Base-by-base conservation (phyloP, 2,113 vertebrate species). In the Engraulis encrasicolus region DNA sequence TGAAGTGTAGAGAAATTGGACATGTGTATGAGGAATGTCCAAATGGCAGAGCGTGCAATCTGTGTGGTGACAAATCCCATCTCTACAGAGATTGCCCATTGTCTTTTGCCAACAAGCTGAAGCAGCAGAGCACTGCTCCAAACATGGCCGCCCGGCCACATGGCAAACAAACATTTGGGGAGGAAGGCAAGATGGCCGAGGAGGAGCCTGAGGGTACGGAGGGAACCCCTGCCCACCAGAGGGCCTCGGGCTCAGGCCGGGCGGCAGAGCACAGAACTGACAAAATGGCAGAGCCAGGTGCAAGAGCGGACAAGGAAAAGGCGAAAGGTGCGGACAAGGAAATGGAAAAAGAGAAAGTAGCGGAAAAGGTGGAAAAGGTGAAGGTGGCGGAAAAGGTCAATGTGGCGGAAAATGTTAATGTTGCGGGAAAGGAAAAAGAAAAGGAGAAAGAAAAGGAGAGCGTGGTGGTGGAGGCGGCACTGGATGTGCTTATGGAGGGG, bases 1-100 rank as follows among this genome's bases (percentile, higher is more conserved):
- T 79, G 2, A 83, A 78, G 17, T 85, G 84, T n/a, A 83, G 50
- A 83, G 81, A 85, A 45, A 85, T 85, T 81, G 81, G 85, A 0
- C 78, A 88, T 15, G 1, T 11, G 27, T 86, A 77, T 61, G 71
- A 78, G 9, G 49, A 86, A 0, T 83, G 81, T 6, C 2, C 83
- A 1, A 83, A 66, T 81, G 87, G 78, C 78, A 86, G 83, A 71
- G 27, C 9, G 80, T 86, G 83, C 6, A 85, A 85, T 36, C 36
- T 83, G 0, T 84, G 81, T 80, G 81, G 85, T 0, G 78, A 80
- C 0, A 0, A 0, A 2, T 34, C 20, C 45, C 78, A 82, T 38
- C 77, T 82, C 11, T 86, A 50, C 50, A 86, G 83, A 74, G 82
- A 88, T 17, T 87, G 83, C 50, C 86, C 83, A 0, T 38, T 78